These are phyloP conservation scores for Trachurus trachurus DNA, from an alignment of 2,797 vertebrate species.

Conservation along the genomic window DNA sequence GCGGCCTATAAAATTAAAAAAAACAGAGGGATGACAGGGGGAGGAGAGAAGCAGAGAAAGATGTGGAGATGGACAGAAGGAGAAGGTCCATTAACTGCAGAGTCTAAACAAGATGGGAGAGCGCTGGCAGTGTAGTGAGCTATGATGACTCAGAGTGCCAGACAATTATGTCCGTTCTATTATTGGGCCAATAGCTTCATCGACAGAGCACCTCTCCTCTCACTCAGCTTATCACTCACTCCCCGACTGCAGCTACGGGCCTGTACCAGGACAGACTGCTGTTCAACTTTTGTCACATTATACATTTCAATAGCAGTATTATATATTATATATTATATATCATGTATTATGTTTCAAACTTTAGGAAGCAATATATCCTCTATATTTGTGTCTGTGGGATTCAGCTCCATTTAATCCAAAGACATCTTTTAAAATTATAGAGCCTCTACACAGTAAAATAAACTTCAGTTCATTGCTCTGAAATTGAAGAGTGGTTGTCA, in stretches of 20 bases:
- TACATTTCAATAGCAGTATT: not conserved
- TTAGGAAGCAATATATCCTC: not conserved
- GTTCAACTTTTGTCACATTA: not conserved
- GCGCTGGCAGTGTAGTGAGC: constrained; percentile 46
- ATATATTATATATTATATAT: not conserved
- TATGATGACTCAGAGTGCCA: constrained; percentile 73
- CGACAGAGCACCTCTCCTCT: constrained; percentile 39
- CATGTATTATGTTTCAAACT: not conserved
- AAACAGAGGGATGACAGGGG: constrained; percentile 21
- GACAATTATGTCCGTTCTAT: constrained; percentile 72
- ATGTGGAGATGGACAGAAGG: constrained; percentile 55
- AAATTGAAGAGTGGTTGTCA: constrained; percentile 18
- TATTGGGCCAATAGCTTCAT: constrained; percentile 64
- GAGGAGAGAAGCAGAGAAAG: constrained; percentile 36
- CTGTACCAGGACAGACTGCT: not conserved
- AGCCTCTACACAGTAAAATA: constrained; percentile 14
- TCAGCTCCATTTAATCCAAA: not conserved
- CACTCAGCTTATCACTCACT: constrained; percentile 30
- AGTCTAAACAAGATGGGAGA: constrained; percentile 69
- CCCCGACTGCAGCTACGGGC: constrained; percentile 23
- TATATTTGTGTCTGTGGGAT: not conserved
- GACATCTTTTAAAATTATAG: not conserved
- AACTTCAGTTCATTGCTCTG: constrained; percentile 1
- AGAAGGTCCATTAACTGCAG: constrained; percentile 68
- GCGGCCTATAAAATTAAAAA: constrained; percentile 7